Conservation (phyloP, 2,888 invertebrate species). For the Bombyx huttoni region DNA sequence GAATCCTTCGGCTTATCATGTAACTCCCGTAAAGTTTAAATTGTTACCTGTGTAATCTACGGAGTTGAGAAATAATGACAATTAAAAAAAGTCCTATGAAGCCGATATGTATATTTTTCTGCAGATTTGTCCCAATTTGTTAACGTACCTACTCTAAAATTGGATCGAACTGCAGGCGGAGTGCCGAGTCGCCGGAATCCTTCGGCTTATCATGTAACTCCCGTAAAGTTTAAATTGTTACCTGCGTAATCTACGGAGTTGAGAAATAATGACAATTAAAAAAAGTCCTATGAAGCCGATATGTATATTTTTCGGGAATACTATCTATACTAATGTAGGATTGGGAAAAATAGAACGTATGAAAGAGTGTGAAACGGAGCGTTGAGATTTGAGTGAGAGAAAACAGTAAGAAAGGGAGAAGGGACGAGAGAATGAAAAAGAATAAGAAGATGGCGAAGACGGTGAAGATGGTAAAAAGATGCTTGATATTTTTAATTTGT, state of each 20-base stretch:
- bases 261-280: background rate
- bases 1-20: background rate
- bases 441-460: too few species aligned
- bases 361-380: too few species aligned
- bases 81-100: background rate
- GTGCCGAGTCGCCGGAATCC: background rate
- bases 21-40: background rate
- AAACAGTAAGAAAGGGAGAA: too few species aligned
- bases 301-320: too few species aligned
- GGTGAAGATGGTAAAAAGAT: too few species aligned
- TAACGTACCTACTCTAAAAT: background rate
- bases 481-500: too few species aligned
- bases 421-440: too few species aligned
- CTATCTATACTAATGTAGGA: too few species aligned
- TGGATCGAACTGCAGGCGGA: background rate
- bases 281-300: background rate
- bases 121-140: background rate
- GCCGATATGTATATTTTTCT: background rate
- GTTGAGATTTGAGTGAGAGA: too few species aligned
- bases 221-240: background rate
- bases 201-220: background rate
- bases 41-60: background rate
- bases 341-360: too few species aligned
- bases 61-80: background rate
- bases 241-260: background rate